A percentile compares a stretch with the other conserved stretches of the same genome.
Conservation (phyloP, 2,113 vertebrate genomes). For the Percina caprodes region DNA sequence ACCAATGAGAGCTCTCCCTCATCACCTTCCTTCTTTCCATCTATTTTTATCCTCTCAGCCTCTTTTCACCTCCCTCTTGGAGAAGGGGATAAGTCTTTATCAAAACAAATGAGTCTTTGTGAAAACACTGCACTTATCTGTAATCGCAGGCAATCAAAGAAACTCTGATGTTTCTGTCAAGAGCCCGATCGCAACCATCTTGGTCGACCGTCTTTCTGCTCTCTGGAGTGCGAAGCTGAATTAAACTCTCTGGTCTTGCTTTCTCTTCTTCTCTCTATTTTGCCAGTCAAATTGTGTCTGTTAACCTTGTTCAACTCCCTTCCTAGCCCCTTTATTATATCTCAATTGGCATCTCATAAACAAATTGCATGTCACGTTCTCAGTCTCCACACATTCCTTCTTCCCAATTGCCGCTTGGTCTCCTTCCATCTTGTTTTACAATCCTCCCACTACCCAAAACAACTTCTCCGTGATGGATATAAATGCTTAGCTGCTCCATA, state of each 20-base stretch:
- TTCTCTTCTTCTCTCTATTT: constrained; percentile 13
- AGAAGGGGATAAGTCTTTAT: constrained; percentile 57
- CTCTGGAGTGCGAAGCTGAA: constrained; percentile 22
- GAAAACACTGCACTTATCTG: constrained; percentile 72
- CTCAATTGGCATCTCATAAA: constrained; percentile 8
- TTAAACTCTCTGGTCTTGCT: neutral
- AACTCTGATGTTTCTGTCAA: constrained; percentile 60
- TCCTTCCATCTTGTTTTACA: neutral
- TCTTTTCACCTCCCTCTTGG: constrained; percentile 51
- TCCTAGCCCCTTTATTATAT: neutral
- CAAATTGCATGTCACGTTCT: constrained; percentile 2
- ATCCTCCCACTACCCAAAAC: constrained; percentile 1
- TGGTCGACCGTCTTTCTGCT: constrained; percentile 32
- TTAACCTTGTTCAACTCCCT: neutral
- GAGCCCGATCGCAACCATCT: constrained; percentile 44
- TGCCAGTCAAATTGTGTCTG: neutral
- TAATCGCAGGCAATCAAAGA: constrained; percentile 69
- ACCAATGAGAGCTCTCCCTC: constrained; percentile 35
- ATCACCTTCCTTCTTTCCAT: constrained; percentile 13
- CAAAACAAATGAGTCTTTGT: constrained; percentile 71
- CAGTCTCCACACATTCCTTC: neutral
- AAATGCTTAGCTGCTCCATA: constrained; percentile 35
- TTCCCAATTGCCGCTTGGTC: neutral
- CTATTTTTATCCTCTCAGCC: constrained; percentile 19
- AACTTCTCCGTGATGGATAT: constrained; percentile 30